Evolutionary conservation across 2,113 vertebrate species (phyloP).

Genomic region (Cyanistes caeruleus): DNA sequence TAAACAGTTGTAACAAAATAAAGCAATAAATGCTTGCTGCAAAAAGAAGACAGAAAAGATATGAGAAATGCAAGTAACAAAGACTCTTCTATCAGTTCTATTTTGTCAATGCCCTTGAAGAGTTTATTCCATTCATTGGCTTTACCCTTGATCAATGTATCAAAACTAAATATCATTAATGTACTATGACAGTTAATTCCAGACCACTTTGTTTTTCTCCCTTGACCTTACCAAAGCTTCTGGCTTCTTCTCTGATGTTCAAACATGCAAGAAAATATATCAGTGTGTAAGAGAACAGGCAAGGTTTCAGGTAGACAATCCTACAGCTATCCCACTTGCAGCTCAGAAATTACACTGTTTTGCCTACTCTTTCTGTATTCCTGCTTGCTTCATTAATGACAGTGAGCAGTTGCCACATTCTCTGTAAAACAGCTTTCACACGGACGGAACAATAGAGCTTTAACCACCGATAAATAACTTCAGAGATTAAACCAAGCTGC

Average conservation of each 20-base stretch:
- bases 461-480: background rate
- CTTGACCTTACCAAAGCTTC: background rate
- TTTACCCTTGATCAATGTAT: background rate
- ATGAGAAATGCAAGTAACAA: background rate
- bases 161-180: background rate
- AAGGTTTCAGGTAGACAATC: background rate
- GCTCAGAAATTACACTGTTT: background rate
- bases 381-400: background rate
- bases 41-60: background rate
- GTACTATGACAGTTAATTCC: background rate
- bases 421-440: background rate
- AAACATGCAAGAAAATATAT: background rate
- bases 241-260: background rate
- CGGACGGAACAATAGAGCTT: background rate
- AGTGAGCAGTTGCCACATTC: background rate
- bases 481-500: constrained; percentile 16
- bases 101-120: background rate
- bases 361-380: background rate
- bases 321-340: background rate
- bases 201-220: background rate
- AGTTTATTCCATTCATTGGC: background rate
- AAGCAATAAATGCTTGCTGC: background rate
- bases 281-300: background rate
- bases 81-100: background rate
- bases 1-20: background rate